Evolutionary conservation across 2,888 invertebrate species (phyloP).

Genomic region (Axea sp.): DNA sequence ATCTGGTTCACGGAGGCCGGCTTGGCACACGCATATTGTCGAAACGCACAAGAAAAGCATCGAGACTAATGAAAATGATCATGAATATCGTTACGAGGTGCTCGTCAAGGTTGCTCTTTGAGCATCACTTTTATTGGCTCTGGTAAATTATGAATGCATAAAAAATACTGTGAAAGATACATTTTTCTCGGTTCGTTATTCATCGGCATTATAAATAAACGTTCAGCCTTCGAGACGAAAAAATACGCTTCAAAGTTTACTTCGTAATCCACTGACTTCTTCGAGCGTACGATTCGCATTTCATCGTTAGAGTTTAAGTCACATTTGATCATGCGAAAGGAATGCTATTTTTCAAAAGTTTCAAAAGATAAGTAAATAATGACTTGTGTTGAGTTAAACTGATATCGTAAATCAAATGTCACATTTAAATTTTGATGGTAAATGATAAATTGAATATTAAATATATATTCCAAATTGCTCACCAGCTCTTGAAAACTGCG

Average conservation of each 20-base stretch:
- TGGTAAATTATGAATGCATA: constrained; percentile 39
- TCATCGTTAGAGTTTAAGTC: neutral
- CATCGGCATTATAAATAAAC: constrained; percentile 49
- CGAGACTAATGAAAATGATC: constrained; percentile 13
- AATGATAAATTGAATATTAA: no score
- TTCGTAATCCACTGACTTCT: constrained; percentile 17
- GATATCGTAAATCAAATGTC: no score
- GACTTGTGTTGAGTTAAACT: no score
- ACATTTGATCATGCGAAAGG: neutral
- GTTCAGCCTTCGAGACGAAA: constrained; percentile 33
- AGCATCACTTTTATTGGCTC: constrained; percentile 48
- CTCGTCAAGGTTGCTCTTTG: constrained; percentile 46
- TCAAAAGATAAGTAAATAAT: no score
- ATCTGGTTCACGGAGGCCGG: constrained; percentile 47
- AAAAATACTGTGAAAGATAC: constrained; percentile 44
- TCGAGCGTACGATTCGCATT: constrained; percentile 8
- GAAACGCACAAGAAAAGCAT: constrained; percentile 43
- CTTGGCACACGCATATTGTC: constrained; percentile 24
- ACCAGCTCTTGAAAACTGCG: constrained; percentile 14
- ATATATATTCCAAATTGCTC: no score
- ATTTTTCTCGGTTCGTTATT: constrained; percentile 37
- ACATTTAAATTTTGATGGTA: no score
- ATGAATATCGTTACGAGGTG: constrained; percentile 4
- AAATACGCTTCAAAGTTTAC: constrained; percentile 18
- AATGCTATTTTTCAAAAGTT: no score